Percentiles rank a stretch among this genome's conserved stretches.
phyloP scores from a whole-genome alignment of 2,113 vertebrate genomes.

The Riparia riparia region DNA sequence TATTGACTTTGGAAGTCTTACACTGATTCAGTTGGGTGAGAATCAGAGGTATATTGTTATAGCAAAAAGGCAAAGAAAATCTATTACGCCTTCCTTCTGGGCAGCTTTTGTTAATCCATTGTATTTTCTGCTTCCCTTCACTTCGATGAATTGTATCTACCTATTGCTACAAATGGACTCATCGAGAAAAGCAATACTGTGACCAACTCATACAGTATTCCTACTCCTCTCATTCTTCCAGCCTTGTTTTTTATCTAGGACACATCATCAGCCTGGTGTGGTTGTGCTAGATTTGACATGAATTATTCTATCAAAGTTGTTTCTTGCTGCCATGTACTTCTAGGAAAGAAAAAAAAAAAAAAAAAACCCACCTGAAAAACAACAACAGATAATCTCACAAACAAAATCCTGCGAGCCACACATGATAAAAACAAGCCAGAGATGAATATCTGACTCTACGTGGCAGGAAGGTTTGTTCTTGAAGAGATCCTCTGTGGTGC shows the following conservation, averaged over 20 bases:
- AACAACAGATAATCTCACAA: neutral
- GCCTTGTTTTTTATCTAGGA: neutral
- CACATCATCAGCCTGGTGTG: neutral
- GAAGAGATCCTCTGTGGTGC: neutral
- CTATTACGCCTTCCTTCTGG: neutral
- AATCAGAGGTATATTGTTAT: neutral
- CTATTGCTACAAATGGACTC: neutral
- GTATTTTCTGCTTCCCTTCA: neutral
- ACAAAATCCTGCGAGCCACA: neutral
- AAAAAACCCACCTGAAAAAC: neutral
- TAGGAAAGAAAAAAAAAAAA: no score
- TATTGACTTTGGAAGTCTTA: neutral
- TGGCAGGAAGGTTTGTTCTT: neutral
- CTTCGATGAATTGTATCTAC: neutral
- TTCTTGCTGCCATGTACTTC: neutral
- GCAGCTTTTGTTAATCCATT: neutral
- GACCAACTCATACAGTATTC: neutral
- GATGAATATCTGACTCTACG: neutral
- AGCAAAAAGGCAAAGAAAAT: neutral
- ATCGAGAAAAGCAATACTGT: neutral
- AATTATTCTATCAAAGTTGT: neutral
- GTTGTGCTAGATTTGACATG: neutral
- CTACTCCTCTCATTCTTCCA: neutral
- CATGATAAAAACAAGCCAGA: neutral
- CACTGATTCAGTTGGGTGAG: neutral